Conservation (phyloP, 1,140 invertebrate species). For the Drosophila ercepeae region DNA sequence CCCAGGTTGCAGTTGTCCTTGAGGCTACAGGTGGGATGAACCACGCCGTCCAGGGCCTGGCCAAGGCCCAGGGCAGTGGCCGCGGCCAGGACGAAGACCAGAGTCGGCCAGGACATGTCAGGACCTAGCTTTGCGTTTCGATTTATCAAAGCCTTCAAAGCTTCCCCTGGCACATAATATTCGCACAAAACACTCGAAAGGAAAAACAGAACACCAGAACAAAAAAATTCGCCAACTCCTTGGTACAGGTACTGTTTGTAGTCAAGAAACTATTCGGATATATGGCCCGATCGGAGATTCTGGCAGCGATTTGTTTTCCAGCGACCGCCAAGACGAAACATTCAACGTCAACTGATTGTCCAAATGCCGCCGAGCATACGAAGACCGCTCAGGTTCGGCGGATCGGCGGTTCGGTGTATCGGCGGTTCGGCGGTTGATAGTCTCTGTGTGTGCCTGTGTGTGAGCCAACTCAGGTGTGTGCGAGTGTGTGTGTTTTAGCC, state of each 20-base stretch:
- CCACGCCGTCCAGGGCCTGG: constrained; percentile 35
- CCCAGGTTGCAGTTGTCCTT: constrained; percentile 80
- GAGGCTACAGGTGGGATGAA: constrained; percentile 67
- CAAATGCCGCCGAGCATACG: constrained; percentile 70
- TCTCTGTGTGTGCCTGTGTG: not conserved
- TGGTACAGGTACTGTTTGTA: too few species aligned
- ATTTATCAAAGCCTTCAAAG: not conserved
- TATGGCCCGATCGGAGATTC: constrained; percentile 1
- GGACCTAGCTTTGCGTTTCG: not conserved
- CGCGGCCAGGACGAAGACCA: not conserved
- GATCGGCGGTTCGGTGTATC: constrained; percentile 16
- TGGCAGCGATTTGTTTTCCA: constrained; percentile 53
- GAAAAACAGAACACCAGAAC: not conserved
- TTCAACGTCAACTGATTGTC: constrained; percentile 82
- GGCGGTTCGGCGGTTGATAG: constrained; percentile 7
- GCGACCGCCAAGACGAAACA: constrained; percentile 79
- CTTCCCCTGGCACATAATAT: constrained; percentile 44
- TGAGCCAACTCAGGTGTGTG: too few species aligned
- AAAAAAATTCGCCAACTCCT: constrained; percentile 3
- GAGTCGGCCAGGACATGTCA: constrained; percentile 16
- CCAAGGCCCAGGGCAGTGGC: constrained; percentile 1
- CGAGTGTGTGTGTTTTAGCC: constrained; percentile 29
- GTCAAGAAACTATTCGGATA: not conserved
- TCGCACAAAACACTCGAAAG: not conserved
- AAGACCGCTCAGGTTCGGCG: constrained; percentile 66